A percentile compares a stretch with the other conserved stretches of the same genome.
Conservation (phyloP, 2,113 vertebrate species). For the Herpailurus yagouaroundi region DNA sequence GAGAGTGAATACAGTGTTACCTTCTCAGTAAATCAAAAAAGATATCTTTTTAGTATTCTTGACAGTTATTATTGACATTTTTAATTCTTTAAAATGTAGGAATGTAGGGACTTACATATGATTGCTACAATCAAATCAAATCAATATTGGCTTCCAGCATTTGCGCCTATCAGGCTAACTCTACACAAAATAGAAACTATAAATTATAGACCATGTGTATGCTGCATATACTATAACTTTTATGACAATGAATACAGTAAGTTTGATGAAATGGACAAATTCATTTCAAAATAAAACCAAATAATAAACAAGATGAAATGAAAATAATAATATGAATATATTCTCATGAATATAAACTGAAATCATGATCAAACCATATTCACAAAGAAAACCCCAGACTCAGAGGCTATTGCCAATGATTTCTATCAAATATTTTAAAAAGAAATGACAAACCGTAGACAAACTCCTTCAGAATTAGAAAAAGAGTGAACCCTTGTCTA, state of each 20-base stretch:
- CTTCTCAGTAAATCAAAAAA: neutral
- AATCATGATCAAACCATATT: neutral
- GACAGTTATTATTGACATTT: neutral
- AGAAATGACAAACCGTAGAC: neutral
- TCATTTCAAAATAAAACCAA: neutral
- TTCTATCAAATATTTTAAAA: neutral
- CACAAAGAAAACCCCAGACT: neutral
- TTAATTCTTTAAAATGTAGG: neutral
- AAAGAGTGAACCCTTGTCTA: neutral
- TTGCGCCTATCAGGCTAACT: neutral
- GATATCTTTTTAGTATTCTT: neutral
- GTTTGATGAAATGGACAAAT: neutral
- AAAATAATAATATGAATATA: neutral
- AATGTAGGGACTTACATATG: neutral
- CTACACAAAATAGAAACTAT: neutral
- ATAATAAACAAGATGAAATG: neutral
- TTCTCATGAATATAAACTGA: neutral
- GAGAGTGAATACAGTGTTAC: neutral
- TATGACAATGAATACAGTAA: neutral
- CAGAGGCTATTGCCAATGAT: neutral
- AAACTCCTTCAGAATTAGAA: neutral
- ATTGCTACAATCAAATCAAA: neutral
- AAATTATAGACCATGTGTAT: neutral
- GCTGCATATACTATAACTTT: neutral
- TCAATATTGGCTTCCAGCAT: neutral